phyloP scores from a whole-genome alignment of 2,113 vertebrate genomes.

The Azemiops feae region DNA sequence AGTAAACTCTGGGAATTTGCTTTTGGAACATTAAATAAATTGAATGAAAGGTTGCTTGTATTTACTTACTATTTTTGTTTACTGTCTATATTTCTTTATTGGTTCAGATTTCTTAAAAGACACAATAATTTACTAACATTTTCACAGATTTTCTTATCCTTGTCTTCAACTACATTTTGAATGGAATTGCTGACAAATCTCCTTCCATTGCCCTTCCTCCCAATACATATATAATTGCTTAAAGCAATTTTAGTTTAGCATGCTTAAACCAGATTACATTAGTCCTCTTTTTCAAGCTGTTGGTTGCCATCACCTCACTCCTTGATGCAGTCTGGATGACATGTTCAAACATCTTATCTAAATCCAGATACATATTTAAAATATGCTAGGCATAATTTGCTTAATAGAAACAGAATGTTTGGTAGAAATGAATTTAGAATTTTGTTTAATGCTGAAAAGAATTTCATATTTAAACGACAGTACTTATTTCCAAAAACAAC shows the following conservation, averaged over 20 bases:
- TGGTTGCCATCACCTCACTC: neutral
- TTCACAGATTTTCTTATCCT: neutral
- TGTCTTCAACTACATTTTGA: neutral
- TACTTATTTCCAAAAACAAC: too few relatives aligned
- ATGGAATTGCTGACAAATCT: neutral
- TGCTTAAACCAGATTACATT: neutral
- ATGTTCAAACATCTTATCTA: neutral
- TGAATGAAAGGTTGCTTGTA: constrained; percentile 43
- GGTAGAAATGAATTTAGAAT: neutral
- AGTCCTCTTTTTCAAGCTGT: neutral
- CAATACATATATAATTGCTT: neutral
- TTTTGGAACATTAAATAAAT: constrained; percentile 65
- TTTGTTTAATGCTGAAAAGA: neutral
- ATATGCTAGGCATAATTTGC: neutral
- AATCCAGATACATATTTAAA: neutral
- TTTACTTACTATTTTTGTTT: constrained; percentile 38
- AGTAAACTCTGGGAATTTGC: constrained; percentile 27
- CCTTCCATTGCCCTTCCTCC: neutral
- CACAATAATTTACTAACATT: neutral
- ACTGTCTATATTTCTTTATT: neutral
- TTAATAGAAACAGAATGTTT: neutral
- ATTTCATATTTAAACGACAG: neutral
- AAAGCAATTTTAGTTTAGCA: neutral
- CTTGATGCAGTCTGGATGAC: neutral
- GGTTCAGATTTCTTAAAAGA: neutral